These are phyloP conservation scores for Metopolophium dirhodum DNA, from an alignment of 1,140 invertebrate genomes.

Conservation along the genomic window DNA sequence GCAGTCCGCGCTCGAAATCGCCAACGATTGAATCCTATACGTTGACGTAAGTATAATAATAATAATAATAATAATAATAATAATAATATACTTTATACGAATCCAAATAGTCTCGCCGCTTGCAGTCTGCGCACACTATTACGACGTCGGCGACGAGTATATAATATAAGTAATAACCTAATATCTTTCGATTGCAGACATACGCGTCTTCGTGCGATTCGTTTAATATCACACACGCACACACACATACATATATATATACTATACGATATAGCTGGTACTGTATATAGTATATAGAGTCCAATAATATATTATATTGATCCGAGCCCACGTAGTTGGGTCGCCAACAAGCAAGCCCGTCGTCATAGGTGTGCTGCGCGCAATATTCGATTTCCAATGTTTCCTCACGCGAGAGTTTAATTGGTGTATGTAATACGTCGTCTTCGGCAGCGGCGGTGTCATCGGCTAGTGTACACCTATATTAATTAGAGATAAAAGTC, in stretches of 20 bases:
- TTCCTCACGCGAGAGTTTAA: neutral
- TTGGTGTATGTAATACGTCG: neutral
- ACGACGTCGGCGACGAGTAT: neutral
- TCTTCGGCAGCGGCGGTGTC: neutral
- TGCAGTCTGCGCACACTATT: neutral
- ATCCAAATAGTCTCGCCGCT: neutral
- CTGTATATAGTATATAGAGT: no score
- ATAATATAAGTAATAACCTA: neutral
- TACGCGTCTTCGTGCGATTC: neutral
- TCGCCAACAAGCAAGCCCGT: no score
- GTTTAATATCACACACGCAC: neutral
- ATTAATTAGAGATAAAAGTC: conserved; percentile 5
- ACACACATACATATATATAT: no score
- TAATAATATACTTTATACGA: neutral
- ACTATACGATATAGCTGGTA: neutral
- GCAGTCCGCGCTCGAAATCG: neutral
- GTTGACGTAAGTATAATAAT: neutral
- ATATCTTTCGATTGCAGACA: neutral
- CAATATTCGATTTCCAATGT: neutral
- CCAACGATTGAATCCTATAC: neutral
- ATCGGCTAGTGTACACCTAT: neutral
- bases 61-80: conserved; percentile 1
- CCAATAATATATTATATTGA: neutral
- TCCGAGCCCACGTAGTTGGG: neutral
- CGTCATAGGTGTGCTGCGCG: neutral